Evolutionary conservation across 2,113 vertebrate genomes (phyloP).

Genomic region (Channa argus): DNA sequence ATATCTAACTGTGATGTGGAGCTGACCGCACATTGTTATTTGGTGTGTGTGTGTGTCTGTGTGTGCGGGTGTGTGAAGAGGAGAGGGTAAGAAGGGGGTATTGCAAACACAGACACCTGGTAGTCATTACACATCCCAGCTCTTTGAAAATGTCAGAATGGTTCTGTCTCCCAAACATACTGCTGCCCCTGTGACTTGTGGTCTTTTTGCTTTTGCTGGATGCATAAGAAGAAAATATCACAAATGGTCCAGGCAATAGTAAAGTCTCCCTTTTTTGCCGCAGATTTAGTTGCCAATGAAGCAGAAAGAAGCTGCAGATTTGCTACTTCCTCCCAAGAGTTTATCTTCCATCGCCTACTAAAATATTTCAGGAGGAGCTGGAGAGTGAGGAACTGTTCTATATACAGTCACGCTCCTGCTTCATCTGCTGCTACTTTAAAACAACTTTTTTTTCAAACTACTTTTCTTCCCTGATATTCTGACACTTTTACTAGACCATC

Average conservation of each 20-base stretch:
- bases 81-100: slow-evolving; percentile 7
- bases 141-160: slow-evolving; percentile 68
- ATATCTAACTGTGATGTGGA: slow-evolving; percentile 47
- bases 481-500: too few relatives aligned
- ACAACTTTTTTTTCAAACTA: too few relatives aligned
- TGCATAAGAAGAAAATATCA: slow-evolving; percentile 60
- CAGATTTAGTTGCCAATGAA: slow-evolving; percentile 60
- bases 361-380: slow-evolving; percentile 45
- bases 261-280: slow-evolving; percentile 25
- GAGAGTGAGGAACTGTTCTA: slow-evolving; percentile 34
- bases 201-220: slow-evolving; percentile 65
- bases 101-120: slow-evolving; percentile 71
- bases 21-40: slow-evolving; percentile 38
- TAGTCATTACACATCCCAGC: slow-evolving; percentile 74
- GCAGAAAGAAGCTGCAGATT: slow-evolving; percentile 62
- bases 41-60: slow-evolving; percentile 19
- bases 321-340: slow-evolving; percentile 74
- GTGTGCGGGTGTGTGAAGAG: background rate
- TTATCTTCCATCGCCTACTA: slow-evolving; percentile 57
- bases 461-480: too few relatives aligned
- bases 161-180: slow-evolving; percentile 54
- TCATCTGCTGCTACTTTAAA: slow-evolving; percentile 42
- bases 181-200: slow-evolving; percentile 57
- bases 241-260: slow-evolving; percentile 53
- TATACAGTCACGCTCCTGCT: slow-evolving; percentile 28